These are phyloP conservation scores for Apodemia hepburni DNA, from an alignment of 2,888 invertebrate species.

Conservation along the genomic window DNA sequence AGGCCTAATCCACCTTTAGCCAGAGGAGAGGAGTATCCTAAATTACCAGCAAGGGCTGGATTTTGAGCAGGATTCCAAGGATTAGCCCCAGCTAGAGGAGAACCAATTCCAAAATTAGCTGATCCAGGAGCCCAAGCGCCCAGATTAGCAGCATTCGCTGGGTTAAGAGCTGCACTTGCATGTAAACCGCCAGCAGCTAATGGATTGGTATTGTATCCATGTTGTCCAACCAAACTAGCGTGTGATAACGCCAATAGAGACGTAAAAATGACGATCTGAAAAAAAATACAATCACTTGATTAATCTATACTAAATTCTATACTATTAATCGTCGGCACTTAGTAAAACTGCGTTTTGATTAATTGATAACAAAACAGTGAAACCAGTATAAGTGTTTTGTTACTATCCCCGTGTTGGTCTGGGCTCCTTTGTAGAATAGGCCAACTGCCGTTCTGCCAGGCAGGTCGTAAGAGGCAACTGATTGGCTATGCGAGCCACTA, in stretches of 20 bases:
- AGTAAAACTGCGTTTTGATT: no score
- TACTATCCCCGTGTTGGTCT: no score
- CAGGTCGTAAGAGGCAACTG: no score
- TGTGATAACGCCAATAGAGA: constrained; percentile 64
- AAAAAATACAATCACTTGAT: constrained; percentile 20
- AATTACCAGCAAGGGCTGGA: constrained; percentile 26
- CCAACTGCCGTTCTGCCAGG: no score
- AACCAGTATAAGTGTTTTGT: no score
- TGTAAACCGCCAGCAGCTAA: constrained; percentile 27
- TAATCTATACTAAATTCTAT: no score
- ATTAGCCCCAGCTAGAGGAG: constrained; percentile 23
- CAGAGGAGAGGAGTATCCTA: constrained; percentile 26
- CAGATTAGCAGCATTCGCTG: constrained; percentile 20
- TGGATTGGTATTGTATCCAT: constrained; percentile 10
- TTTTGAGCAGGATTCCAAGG: constrained; percentile 14
- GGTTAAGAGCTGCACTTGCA: background rate
- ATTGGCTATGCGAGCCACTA: no score
- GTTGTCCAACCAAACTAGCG: constrained; percentile 53
- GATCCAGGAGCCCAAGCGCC: constrained; percentile 12
- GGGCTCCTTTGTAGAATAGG: no score
- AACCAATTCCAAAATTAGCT: constrained; percentile 15
- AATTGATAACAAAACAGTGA: no score
- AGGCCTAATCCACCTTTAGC: constrained; percentile 21
- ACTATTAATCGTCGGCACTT: no score
- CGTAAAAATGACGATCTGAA: constrained; percentile 59